These are phyloP conservation scores for Tamandua tetradactyla DNA, from an alignment of 2,797 vertebrate genomes.

Conservation along the genomic window DNA sequence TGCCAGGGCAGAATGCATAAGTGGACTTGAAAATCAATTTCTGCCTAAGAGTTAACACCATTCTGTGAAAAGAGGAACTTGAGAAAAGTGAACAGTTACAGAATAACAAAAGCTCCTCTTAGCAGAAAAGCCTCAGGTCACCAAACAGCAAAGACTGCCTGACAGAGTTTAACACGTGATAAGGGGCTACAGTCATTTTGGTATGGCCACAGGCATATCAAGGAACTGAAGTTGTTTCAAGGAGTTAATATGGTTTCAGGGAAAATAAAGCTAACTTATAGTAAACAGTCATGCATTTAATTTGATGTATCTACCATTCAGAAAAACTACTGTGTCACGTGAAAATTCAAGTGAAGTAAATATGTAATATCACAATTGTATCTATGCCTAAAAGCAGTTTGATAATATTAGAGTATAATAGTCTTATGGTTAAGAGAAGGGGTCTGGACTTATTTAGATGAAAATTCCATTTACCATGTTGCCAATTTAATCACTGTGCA, in stretches of 20 bases:
- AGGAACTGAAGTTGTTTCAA: neutral
- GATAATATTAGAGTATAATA: neutral
- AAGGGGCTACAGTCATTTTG: neutral
- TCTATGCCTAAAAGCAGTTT: neutral
- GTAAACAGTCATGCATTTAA: neutral
- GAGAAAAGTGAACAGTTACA: slow-evolving; percentile 36
- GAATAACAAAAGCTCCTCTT: slow-evolving; percentile 29
- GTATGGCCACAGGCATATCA: neutral
- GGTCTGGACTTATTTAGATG: neutral
- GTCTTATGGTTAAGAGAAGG: neutral
- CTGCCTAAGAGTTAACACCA: slow-evolving; percentile 23
- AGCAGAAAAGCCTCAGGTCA: neutral
- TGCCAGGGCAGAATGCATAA: slow-evolving; percentile 7
- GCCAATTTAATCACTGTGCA: neutral
- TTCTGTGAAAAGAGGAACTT: slow-evolving; percentile 34
- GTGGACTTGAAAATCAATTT: slow-evolving; percentile 47
- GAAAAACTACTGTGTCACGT: neutral
- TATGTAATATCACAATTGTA: neutral
- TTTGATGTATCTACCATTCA: neutral
- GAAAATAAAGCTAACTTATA: neutral
- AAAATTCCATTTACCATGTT: neutral
- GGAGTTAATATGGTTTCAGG: neutral
- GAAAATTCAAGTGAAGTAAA: neutral
- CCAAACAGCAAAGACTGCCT: neutral
- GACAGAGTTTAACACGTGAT: neutral